Conservation (phyloP, 1,140 invertebrate genomes). For the Leptinotarsa lineolata region DNA sequence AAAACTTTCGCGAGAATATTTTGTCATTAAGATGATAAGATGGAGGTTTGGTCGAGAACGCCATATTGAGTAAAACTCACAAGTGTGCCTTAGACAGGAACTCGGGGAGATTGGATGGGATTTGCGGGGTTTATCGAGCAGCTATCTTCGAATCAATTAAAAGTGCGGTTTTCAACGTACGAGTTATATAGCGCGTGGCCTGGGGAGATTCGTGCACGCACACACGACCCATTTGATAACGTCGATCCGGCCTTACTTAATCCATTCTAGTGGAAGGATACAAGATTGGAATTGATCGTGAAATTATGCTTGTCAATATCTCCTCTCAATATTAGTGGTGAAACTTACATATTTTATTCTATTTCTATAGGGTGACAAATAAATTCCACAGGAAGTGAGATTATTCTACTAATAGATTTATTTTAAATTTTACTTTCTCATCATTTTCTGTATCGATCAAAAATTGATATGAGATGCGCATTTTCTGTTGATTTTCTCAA, state of each 20-base stretch:
- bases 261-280: neutral
- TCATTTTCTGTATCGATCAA: too few species aligned
- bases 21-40: conserved; percentile 13
- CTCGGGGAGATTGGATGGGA: conserved; percentile 21
- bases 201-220: conserved; percentile 12
- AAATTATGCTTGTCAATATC: neutral
- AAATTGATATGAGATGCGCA: too few species aligned
- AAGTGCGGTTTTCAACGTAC: conserved; percentile 24
- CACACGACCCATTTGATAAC: conserved; percentile 15
- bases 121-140: conserved; percentile 18
- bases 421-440: too few species aligned
- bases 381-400: too few species aligned
- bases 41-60: neutral
- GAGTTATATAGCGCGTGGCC: conserved; percentile 8
- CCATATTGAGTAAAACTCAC: conserved; percentile 6
- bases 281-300: neutral
- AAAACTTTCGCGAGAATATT: neutral
- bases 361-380: too few species aligned
- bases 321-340: neutral
- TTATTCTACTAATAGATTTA: too few species aligned
- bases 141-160: conserved; percentile 22
- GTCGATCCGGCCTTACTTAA: neutral
- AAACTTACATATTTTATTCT: too few species aligned
- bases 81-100: conserved; percentile 18
- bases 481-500: too few species aligned